Evolutionary conservation across 2,113 vertebrate genomes (phyloP).

Genomic region (Sturnus vulgaris): DNA sequence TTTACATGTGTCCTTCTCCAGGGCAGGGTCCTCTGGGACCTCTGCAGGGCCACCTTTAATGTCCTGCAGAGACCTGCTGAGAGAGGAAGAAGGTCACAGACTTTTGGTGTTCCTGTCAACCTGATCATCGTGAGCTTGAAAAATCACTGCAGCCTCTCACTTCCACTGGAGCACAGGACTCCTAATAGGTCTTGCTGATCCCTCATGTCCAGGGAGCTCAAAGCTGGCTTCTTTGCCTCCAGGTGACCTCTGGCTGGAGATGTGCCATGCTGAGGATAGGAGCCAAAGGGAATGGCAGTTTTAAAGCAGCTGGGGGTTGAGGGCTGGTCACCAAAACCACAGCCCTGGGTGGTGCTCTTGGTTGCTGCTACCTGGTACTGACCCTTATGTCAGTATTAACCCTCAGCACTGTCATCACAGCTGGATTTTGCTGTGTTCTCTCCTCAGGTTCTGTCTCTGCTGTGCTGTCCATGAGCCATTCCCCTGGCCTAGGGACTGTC

Average conservation of each 20-base stretch:
- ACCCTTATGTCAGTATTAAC: background rate
- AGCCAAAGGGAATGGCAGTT: background rate
- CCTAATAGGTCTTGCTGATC: background rate
- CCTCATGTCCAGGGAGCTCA: background rate
- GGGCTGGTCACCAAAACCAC: background rate
- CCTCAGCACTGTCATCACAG: background rate
- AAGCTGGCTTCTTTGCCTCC: background rate
- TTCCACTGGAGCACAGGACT: background rate
- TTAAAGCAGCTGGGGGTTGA: background rate
- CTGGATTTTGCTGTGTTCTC: background rate
- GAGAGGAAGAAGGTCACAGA: background rate
- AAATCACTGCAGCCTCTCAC: background rate
- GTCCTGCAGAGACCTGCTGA: background rate
- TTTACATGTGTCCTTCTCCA: background rate
- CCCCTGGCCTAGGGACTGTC: background rate
- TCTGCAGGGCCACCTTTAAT: background rate
- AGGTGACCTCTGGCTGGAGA: background rate
- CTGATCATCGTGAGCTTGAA: background rate
- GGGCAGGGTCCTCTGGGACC: background rate
- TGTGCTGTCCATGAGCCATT: background rate
- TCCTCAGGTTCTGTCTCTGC: background rate
- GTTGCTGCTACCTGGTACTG: background rate
- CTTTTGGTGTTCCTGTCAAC: background rate
- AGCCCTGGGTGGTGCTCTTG: background rate
- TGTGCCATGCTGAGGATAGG: background rate